Conservation (phyloP, 2,797 vertebrate species). For the Tenualosa ilisha region DNA sequence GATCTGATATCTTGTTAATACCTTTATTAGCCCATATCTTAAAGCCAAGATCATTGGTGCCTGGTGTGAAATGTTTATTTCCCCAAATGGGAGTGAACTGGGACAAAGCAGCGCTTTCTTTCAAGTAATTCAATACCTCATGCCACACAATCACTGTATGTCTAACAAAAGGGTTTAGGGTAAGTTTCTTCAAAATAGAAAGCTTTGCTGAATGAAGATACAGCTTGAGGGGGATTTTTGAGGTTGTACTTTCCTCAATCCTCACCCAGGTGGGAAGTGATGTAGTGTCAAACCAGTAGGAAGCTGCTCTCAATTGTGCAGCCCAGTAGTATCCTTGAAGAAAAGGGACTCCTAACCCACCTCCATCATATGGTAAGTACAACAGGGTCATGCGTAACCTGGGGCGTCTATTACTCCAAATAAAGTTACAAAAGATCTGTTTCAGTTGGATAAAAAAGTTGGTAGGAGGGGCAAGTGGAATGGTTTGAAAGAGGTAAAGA, state of each 20-base stretch:
- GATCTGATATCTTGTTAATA: background rate
- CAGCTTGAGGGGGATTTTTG: background rate
- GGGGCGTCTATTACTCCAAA: background rate
- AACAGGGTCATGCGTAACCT: background rate
- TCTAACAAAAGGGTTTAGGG: background rate
- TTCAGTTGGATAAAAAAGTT: background rate
- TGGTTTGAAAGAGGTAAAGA: background rate
- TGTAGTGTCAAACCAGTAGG: background rate
- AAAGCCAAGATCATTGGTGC: background rate
- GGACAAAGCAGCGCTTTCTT: background rate
- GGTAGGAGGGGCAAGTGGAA: background rate
- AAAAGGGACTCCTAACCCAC: no score
- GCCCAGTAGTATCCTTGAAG: constrained; percentile 1
- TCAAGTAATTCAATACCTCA: background rate
- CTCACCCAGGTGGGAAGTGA: background rate
- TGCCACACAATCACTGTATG: background rate
- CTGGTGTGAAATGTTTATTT: background rate
- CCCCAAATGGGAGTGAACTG: background rate
- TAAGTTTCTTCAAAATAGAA: background rate
- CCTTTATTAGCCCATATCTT: background rate
- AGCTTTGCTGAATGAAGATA: background rate
- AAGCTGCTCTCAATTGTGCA: background rate
- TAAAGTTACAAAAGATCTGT: no score
- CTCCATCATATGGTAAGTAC: background rate
- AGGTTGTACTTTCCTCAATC: background rate